Evolutionary conservation across 37 sponge, comb jelly and placozoan species (phyloP).

Genomic region (Diacarnus erythraeanus): DNA sequence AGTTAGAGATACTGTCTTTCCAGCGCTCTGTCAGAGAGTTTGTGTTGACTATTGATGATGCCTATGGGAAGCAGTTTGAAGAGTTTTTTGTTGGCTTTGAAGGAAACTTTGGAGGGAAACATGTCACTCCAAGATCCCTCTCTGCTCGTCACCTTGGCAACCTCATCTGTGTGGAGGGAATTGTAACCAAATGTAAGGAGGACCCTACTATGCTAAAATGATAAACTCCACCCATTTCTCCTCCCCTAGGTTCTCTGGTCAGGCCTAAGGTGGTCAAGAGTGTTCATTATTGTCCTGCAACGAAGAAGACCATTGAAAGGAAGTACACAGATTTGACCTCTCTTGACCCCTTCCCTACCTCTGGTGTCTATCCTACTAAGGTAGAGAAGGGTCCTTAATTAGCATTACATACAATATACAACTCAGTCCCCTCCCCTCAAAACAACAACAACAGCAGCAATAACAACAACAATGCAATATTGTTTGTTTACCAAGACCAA

Average conservation of each 20-base stretch:
- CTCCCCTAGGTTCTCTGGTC: constrained; percentile 70
- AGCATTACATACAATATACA: background rate
- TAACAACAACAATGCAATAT: background rate
- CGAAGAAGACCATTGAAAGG: constrained; percentile 92
- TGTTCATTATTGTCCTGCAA: constrained; percentile 98
- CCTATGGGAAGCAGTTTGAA: constrained; percentile 81
- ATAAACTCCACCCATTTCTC: background rate
- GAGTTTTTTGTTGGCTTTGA: constrained; percentile 97
- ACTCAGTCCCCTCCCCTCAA: too few relatives aligned
- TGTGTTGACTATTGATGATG: constrained; percentile 81
- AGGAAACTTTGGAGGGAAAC: constrained; percentile 94
- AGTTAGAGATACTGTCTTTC: constrained; percentile 82
- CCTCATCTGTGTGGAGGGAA: constrained; percentile 96
- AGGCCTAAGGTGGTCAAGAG: constrained; percentile 96
- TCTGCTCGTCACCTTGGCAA: constrained; percentile 81
- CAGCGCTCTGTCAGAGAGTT: constrained; percentile 90
- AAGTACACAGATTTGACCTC: constrained; percentile 94
- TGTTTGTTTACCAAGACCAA: background rate
- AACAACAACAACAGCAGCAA: too few relatives aligned
- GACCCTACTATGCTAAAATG: too few relatives aligned
- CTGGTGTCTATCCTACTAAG: constrained; percentile 91
- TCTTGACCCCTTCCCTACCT: constrained; percentile 85
- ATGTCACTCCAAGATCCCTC: constrained; percentile 89
- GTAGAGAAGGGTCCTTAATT: too few relatives aligned
- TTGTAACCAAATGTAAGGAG: constrained; percentile 90